These are phyloP conservation scores for Prionace glauca DNA, from an alignment of 2,797 vertebrate species.

Conservation along the genomic window DNA sequence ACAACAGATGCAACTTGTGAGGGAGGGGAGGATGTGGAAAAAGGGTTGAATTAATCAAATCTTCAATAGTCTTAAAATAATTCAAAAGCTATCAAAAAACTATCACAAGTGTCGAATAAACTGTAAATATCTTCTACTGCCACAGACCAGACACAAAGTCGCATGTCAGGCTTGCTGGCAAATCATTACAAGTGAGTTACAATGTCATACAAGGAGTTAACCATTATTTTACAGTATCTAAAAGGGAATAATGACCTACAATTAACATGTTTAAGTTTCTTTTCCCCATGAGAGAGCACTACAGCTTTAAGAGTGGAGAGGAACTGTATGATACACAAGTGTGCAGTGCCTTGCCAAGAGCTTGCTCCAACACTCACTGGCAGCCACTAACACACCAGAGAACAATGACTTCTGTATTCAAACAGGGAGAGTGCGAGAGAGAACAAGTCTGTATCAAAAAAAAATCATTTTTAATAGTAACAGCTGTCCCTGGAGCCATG, in stretches of 20 bases:
- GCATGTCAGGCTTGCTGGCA: no score
- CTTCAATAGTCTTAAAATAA: background rate
- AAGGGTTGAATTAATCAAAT: background rate
- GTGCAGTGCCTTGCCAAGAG: slow-evolving; percentile 6
- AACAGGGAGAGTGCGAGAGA: slow-evolving; percentile 30
- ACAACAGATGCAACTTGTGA: background rate
- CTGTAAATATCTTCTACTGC: background rate
- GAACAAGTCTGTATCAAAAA: slow-evolving; percentile 37
- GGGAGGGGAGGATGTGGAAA: background rate
- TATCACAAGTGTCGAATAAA: background rate
- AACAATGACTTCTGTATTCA: slow-evolving; percentile 37
- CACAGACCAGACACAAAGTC: background rate
- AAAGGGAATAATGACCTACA: slow-evolving; percentile 12
- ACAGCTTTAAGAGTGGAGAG: slow-evolving; percentile 23
- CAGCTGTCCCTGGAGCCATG: slow-evolving; percentile 37
- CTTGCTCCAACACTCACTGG: slow-evolving; percentile 28
- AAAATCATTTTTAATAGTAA: slow-evolving; percentile 37
- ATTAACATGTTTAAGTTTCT: background rate
- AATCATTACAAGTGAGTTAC: background rate
- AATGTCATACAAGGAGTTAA: background rate
- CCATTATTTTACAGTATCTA: background rate
- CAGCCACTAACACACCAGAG: slow-evolving; percentile 35
- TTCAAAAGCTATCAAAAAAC: background rate
- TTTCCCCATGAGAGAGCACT: background rate
- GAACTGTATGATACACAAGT: slow-evolving; percentile 10